Conservation (phyloP, 2,797 vertebrate species). For the Anniella stebbinsi region DNA sequence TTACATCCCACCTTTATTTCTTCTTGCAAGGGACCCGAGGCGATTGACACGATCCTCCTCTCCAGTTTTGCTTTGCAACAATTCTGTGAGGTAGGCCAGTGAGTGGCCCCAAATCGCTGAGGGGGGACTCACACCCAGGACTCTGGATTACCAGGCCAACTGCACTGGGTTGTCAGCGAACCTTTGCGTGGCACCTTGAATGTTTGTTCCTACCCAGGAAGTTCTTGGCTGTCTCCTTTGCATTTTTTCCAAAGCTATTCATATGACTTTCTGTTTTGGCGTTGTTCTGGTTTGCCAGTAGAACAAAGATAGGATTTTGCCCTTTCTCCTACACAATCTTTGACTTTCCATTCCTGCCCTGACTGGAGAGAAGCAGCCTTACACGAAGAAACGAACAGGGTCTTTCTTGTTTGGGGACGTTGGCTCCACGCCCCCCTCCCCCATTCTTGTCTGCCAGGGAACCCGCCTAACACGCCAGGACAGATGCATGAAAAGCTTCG, state of each 20-base stretch:
- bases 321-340: background rate
- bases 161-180: background rate
- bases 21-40: too few relatives aligned
- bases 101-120: too few relatives aligned
- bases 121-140: too few relatives aligned
- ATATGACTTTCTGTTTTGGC: background rate
- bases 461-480: too few relatives aligned
- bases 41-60: too few relatives aligned
- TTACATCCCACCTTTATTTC: too few relatives aligned
- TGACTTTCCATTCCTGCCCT: background rate
- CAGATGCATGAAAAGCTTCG: background rate
- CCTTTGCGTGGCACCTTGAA: background rate
- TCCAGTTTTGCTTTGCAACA: too few relatives aligned
- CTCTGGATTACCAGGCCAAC: too few relatives aligned
- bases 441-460: too few relatives aligned
- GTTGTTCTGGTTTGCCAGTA: background rate
- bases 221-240: background rate
- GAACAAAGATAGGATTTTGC: background rate
- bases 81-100: too few relatives aligned
- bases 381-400: background rate
- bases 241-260: background rate
- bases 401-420: background rate
- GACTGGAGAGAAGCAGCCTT: background rate
- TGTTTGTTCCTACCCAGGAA: too few relatives aligned
- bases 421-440: background rate